Percentiles rank a stretch among this genome's conserved stretches.
Evolutionary conservation across 2,888 invertebrate genomes (phyloP).

Genomic region (Pecten maximus): DNA sequence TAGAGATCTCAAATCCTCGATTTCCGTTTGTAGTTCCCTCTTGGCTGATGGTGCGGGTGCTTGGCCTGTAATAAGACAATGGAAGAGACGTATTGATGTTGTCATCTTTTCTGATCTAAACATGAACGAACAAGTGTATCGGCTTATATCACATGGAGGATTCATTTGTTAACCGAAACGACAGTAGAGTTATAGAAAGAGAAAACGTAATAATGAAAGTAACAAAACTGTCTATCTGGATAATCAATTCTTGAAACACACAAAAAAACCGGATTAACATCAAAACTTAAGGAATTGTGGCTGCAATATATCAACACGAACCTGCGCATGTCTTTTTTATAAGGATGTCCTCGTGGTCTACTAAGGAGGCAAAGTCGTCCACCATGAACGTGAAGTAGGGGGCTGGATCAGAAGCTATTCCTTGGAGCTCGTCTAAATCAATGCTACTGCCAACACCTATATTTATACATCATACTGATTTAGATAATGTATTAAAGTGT

Average conservation of each 20-base stretch:
- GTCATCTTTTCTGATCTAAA: too few species aligned
- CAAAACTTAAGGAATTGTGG: too few species aligned
- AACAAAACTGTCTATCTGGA: too few species aligned
- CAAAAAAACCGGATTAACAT: too few species aligned
- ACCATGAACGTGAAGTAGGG: background rate
- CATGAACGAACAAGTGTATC: too few species aligned
- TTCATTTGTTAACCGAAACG: too few species aligned
- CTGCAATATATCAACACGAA: background rate
- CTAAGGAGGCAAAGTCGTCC: background rate
- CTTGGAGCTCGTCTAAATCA: conserved; percentile 8
- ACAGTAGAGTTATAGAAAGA: too few species aligned
- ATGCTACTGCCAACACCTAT: conserved; percentile 14
- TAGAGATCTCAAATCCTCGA: background rate
- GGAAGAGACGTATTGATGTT: background rate
- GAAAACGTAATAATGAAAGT: too few species aligned
- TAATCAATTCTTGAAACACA: too few species aligned
- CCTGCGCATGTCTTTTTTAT: background rate
- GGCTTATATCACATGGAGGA: too few species aligned
- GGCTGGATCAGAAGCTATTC: background rate
- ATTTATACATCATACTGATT: background rate
- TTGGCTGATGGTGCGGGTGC: background rate
- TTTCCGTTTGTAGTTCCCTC: background rate
- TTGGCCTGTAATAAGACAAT: background rate
- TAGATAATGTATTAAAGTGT: too few species aligned
- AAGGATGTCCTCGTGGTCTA: background rate